phyloP scores from a whole-genome alignment of 2,113 vertebrate genomes.

The Tetrao urogallus region DNA sequence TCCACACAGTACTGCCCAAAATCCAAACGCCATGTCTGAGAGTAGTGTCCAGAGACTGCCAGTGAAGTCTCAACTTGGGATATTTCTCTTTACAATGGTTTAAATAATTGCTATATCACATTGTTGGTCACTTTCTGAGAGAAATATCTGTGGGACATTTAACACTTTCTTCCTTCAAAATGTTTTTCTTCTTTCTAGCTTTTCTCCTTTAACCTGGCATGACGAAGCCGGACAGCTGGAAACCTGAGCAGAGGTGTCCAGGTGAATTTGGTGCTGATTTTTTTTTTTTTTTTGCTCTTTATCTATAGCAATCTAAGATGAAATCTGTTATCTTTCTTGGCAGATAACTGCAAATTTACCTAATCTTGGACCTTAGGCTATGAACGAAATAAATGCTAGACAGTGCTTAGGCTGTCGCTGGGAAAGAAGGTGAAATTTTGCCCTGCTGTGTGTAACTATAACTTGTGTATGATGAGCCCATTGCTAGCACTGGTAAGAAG shows the following conservation, averaged over 20 bases:
- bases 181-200: background rate
- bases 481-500: background rate
- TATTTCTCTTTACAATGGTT: background rate
- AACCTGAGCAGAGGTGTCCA: background rate
- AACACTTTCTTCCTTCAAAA: background rate
- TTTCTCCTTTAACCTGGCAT: background rate
- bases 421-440: background rate
- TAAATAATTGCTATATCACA: background rate
- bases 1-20: background rate
- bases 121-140: background rate
- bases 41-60: too few species aligned
- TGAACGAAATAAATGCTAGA: background rate
- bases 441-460: background rate
- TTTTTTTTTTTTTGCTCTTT: background rate
- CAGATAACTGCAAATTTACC: background rate
- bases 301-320: background rate
- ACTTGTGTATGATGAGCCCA: background rate
- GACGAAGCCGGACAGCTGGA: background rate
- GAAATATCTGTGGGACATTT: background rate
- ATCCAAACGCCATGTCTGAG: background rate
- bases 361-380: background rate
- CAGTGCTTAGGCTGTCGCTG: background rate
- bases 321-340: background rate
- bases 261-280: background rate
- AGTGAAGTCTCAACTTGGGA: background rate